phyloP scores from a whole-genome alignment of 2,888 invertebrate genomes.

The Zele albiditarsus region DNA sequence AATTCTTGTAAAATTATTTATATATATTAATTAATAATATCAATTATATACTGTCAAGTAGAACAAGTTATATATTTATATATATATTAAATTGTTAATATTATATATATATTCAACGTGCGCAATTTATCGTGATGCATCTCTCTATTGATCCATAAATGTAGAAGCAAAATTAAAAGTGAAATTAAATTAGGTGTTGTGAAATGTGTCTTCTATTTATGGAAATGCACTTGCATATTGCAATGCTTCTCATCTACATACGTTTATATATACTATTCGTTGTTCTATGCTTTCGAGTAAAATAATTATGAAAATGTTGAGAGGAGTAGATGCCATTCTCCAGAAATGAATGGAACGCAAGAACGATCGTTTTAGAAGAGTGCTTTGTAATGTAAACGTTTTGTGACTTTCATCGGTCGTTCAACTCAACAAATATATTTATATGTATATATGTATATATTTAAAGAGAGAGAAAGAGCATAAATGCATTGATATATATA shows the following conservation, averaged over 20 bases:
- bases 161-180: neutral
- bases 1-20: neutral
- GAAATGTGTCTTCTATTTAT: neutral
- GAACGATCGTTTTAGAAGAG: conserved; percentile 60
- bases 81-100: neutral
- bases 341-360: neutral
- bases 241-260: neutral
- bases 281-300: neutral
- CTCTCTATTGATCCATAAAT: neutral
- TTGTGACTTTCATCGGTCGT: conserved; percentile 38
- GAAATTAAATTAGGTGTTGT: neutral
- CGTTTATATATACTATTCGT: neutral
- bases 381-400: conserved; percentile 58
- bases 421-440: conserved; percentile 17
- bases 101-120: neutral
- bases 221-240: conserved; percentile 6
- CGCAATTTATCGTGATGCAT: neutral
- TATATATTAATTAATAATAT: no score
- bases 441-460: neutral
- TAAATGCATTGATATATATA: no score
- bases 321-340: neutral
- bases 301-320: conserved; percentile 17
- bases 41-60: neutral
- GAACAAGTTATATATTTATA: no score
- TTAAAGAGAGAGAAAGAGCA: no score